phyloP scores from a whole-genome alignment of 1,140 invertebrate species.

The Drosophila sp. region DNA sequence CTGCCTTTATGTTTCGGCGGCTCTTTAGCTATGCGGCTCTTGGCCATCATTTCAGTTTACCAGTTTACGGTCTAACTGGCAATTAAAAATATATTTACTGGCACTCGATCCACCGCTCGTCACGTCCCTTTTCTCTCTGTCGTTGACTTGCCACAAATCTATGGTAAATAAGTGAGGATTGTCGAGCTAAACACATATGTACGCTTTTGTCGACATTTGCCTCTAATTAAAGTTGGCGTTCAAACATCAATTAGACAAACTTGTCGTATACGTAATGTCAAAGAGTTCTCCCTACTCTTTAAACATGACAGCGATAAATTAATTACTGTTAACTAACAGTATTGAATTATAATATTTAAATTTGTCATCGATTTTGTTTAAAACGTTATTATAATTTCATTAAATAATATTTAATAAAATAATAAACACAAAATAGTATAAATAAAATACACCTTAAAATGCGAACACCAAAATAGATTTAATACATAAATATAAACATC shows the following conservation, averaged over 20 bases:
- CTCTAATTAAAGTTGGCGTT: constrained; percentile 17
- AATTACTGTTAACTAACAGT: too few species aligned
- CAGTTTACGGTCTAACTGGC: constrained; percentile 48
- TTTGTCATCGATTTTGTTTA: too few species aligned
- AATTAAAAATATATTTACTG: constrained; percentile 73
- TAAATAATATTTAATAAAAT: too few species aligned
- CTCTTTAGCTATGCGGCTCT: constrained; percentile 32
- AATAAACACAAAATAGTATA: too few species aligned
- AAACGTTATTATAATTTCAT: too few species aligned
- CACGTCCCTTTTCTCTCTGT: background rate
- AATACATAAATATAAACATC: too few species aligned
- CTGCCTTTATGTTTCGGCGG: constrained; percentile 17
- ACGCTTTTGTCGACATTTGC: constrained; percentile 11
- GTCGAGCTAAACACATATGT: constrained; percentile 4
- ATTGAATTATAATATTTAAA: too few species aligned
- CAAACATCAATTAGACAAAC: constrained; percentile 10
- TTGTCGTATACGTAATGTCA: constrained; percentile 47
- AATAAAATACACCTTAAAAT: too few species aligned
- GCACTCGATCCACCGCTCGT: constrained; percentile 19
- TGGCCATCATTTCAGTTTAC: constrained; percentile 71
- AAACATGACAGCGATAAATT: too few species aligned
- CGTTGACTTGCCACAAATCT: background rate
- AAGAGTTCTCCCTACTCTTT: too few species aligned
- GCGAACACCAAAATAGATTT: too few species aligned
- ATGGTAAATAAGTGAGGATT: background rate